These are phyloP conservation scores for Rhyacophila brunnea DNA, from an alignment of 1,140 invertebrate species.

Conservation along the genomic window DNA sequence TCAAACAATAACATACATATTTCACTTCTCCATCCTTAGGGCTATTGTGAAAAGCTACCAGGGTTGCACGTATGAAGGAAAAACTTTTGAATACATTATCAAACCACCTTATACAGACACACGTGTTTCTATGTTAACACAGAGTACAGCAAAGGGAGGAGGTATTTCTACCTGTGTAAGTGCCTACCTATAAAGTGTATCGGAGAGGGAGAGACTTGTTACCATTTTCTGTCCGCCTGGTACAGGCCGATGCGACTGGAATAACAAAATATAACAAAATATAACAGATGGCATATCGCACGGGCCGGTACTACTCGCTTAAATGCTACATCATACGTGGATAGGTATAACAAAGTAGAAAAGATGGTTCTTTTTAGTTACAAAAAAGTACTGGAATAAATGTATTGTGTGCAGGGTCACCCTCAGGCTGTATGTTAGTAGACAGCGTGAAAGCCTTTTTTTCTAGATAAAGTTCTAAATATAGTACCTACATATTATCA, in stretches of 20 bases:
- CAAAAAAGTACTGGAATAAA: background rate
- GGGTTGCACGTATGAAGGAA: slow-evolving; percentile 23
- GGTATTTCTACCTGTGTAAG: slow-evolving; percentile 11
- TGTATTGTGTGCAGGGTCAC: slow-evolving; percentile 4
- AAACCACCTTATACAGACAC: slow-evolving; percentile 17
- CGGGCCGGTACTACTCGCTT: slow-evolving; percentile 17
- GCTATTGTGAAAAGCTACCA: slow-evolving; percentile 14
- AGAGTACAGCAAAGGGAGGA: background rate
- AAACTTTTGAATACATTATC: slow-evolving; percentile 36
- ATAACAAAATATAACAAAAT: slow-evolving; percentile 35
- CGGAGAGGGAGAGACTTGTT: slow-evolving; percentile 25
- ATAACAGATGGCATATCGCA: slow-evolving; percentile 36
- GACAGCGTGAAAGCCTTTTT: no score
- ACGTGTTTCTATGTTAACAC: slow-evolving; percentile 22
- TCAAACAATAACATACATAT: background rate
- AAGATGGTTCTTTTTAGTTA: slow-evolving; percentile 8
- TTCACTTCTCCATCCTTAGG: background rate
- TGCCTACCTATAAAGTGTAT: slow-evolving; percentile 11
- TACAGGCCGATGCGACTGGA: slow-evolving; percentile 33
- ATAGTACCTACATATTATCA: no score
- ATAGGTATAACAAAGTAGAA: background rate
- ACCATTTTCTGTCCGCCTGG: slow-evolving; percentile 35
- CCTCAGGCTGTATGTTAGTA: no score
- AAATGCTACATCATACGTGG: slow-evolving; percentile 1
- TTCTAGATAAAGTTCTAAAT: no score